Evolutionary conservation across 2,888 invertebrate genomes (phyloP).

Genomic region (Lydus trimaculatus): DNA sequence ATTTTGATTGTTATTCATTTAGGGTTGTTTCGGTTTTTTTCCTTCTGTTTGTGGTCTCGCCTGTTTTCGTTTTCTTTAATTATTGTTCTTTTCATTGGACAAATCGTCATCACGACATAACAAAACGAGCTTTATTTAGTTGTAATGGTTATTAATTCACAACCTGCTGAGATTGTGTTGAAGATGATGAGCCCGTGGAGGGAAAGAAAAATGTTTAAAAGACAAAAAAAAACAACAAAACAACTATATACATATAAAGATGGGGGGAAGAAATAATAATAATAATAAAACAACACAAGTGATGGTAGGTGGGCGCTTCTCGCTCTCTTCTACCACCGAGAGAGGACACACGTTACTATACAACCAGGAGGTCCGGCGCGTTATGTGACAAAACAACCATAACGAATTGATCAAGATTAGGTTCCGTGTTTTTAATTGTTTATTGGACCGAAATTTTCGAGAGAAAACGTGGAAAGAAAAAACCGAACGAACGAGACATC

Average conservation of each 20-base stretch:
- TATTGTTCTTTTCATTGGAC: not conserved
- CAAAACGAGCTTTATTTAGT: slow-evolving; percentile 53
- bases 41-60: not conserved
- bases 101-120: slow-evolving; percentile 25
- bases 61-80: not conserved
- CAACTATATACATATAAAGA: slow-evolving; percentile 43
- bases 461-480: not conserved
- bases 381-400: slow-evolving; percentile 61
- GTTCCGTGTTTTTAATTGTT: slow-evolving; percentile 59
- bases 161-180: slow-evolving; percentile 52
- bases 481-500: not conserved
- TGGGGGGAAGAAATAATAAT: slow-evolving; percentile 38
- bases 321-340: not conserved
- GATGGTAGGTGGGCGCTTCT: slow-evolving; percentile 55
- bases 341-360: slow-evolving; percentile 43
- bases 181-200: not conserved
- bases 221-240: slow-evolving; percentile 34
- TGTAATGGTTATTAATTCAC: slow-evolving; percentile 56
- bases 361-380: slow-evolving; percentile 60
- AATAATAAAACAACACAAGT: slow-evolving; percentile 58
- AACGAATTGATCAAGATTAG: slow-evolving; percentile 60
- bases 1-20: not conserved
- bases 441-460: slow-evolving; percentile 55
- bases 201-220: not conserved
- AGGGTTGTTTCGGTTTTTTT: not conserved